Conservation (phyloP, 2,113 vertebrate genomes). For the Acrocephalus kingi region DNA sequence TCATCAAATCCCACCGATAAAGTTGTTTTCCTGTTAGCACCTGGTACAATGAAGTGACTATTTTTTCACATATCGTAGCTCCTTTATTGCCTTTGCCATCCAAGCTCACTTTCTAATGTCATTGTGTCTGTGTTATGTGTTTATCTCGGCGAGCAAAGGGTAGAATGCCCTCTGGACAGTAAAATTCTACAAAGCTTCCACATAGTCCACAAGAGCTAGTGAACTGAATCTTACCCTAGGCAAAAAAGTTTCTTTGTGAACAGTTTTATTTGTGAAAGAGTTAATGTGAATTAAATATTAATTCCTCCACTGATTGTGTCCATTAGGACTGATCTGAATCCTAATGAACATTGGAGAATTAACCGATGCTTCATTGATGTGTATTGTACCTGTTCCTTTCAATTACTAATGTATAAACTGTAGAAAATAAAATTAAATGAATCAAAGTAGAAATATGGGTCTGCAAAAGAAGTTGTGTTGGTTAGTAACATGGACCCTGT, state of each 20-base stretch:
- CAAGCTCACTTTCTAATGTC: not conserved
- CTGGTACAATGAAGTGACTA: not conserved
- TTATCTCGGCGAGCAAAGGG: not conserved
- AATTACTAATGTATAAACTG: not conserved
- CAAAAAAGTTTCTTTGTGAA: not conserved
- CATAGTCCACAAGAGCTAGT: not conserved
- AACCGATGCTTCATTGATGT: not conserved
- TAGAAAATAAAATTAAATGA: not conserved
- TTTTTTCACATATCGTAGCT: not conserved
- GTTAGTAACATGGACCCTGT: not conserved
- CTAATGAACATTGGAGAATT: not conserved
- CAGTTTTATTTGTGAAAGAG: not conserved
- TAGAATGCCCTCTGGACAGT: not conserved
- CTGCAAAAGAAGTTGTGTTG: not conserved
- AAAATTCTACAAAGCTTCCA: not conserved
- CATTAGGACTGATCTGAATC: not conserved
- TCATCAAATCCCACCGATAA: not conserved
- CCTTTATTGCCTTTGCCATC: not conserved
- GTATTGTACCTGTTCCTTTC: not conserved
- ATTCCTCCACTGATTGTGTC: not conserved
- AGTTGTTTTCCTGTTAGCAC: not conserved
- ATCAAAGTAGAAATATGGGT: not conserved
- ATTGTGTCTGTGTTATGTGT: not conserved
- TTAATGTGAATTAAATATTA: not conserved
- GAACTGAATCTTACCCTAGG: not conserved